Percentiles rank a stretch among this genome's conserved stretches.
Conservation (phyloP, 2,888 invertebrate genomes). For the Lithophane socia region DNA sequence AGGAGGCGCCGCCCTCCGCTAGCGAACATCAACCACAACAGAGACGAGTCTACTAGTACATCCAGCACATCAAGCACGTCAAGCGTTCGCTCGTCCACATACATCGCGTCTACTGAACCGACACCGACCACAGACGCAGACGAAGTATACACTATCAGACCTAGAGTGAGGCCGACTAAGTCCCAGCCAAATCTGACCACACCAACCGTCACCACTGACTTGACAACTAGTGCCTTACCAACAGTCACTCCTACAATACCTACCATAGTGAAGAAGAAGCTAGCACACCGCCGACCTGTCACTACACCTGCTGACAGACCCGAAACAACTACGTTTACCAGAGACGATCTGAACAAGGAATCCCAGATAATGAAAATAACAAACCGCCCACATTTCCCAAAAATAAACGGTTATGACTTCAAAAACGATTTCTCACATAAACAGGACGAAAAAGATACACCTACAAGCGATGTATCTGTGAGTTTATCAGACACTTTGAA, state of each 20-base stretch:
- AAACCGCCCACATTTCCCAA: conserved; percentile 79
- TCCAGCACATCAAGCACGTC: conserved; percentile 64
- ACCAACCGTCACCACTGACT: conserved; percentile 84
- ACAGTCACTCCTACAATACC: conserved; percentile 86
- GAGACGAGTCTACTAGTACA: conserved; percentile 74
- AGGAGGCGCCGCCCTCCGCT: conserved; percentile 85
- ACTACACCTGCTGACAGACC: conserved; percentile 78
- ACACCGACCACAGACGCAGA: conserved; percentile 75
- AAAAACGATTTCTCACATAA: conserved; percentile 86
- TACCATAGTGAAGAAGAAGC: conserved; percentile 84
- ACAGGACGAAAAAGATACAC: conserved; percentile 89
- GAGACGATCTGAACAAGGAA: conserved; percentile 81
- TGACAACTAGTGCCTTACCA: conserved; percentile 87
- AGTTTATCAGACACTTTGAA: conserved; percentile 80
- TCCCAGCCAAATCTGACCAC: conserved; percentile 83
- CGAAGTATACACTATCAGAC: conserved; percentile 82
- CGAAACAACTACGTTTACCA: conserved; percentile 80
- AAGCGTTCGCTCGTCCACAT: conserved; percentile 60
- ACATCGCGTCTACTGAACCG: conserved; percentile 74
- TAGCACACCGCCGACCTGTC: conserved; percentile 79
- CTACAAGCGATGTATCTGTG: conserved; percentile 87
- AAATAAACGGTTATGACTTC: conserved; percentile 75
- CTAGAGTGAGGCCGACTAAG: conserved; percentile 80
- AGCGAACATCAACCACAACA: conserved; percentile 77
- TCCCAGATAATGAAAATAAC: conserved; percentile 89